These are phyloP conservation scores for Tympanoctomys barrerae DNA, from an alignment of 2,797 vertebrate species.

Conservation along the genomic window DNA sequence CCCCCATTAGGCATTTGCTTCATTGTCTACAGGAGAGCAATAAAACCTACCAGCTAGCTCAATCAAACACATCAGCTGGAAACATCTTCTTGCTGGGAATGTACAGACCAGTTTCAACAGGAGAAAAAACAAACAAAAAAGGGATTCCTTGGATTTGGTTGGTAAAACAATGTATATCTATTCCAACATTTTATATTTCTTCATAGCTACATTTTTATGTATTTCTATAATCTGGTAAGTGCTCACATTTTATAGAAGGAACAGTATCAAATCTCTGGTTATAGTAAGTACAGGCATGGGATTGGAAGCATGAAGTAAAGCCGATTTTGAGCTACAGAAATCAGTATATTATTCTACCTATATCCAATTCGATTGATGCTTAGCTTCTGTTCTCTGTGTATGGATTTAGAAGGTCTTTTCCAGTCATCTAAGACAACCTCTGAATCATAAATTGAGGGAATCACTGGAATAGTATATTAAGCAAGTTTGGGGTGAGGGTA, in stretches of 20 bases:
- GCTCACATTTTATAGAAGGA: background rate
- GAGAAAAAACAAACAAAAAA: background rate
- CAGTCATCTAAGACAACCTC: background rate
- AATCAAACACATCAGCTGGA: slow-evolving; percentile 83
- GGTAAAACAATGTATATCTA: background rate
- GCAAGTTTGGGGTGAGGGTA: background rate
- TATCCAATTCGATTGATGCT: background rate
- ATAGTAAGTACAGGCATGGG: background rate
- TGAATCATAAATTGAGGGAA: background rate
- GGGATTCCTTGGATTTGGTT: slow-evolving; percentile 14
- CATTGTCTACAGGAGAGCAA: slow-evolving; percentile 77
- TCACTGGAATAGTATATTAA: background rate
- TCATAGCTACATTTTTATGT: background rate
- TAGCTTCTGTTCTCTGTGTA: background rate
- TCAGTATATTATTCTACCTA: slow-evolving; percentile 10
- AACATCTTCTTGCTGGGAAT: slow-evolving; percentile 71
- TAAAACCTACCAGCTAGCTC: slow-evolving; percentile 78
- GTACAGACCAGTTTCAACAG: slow-evolving; percentile 46
- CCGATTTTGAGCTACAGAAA: background rate
- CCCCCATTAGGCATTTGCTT: slow-evolving; percentile 73
- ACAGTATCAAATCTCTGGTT: background rate
- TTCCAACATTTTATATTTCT: slow-evolving; percentile 12
- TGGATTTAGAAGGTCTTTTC: background rate
- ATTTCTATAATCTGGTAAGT: background rate
- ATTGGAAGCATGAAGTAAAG: background rate